A percentile compares a stretch with the other conserved stretches of the same genome.
Conservation (phyloP, 1,140 invertebrate genomes). For the Tetramorium simillimum region DNA sequence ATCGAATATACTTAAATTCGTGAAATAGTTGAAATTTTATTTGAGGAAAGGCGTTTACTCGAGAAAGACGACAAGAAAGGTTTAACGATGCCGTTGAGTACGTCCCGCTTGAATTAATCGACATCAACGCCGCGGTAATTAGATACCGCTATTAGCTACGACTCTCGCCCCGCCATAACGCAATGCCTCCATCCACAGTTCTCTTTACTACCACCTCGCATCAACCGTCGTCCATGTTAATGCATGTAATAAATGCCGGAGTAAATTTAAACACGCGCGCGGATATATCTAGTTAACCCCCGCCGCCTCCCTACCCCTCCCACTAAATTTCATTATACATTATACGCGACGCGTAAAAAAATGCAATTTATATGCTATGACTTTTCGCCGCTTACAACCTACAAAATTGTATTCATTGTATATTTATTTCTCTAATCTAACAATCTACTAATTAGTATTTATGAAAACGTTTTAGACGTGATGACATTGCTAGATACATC, state of each 20-base stretch:
- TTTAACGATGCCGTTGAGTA: conserved; percentile 51
- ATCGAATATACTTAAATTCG: neutral
- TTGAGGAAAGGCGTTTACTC: neutral
- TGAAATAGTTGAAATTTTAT: neutral
- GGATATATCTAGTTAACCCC: conserved; percentile 17
- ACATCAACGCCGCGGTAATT: conserved; percentile 51
- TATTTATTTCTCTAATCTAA: neutral
- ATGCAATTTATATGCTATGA: conserved; percentile 16
- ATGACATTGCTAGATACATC: neutral
- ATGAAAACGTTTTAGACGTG: neutral
- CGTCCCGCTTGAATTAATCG: conserved; percentile 51
- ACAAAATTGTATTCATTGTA: neutral
- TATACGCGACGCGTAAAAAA: conserved; percentile 13
- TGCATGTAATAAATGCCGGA: conserved; percentile 47
- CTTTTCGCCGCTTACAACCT: neutral
- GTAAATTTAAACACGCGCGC: conserved; percentile 43
- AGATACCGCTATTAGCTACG: conserved; percentile 51
- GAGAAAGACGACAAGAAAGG: conserved; percentile 36
- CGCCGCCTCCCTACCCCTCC: neutral
- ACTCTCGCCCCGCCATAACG: conserved; percentile 7
- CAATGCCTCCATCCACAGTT: neutral
- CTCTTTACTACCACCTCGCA: conserved; percentile 20
- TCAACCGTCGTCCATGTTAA: conserved; percentile 45
- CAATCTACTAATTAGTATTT: neutral
- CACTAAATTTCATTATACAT: conserved; percentile 46